Evolutionary conservation across 2,888 invertebrate genomes (phyloP), one percentile per base, ranked within the genome.

Genomic region (Eupithecia subfuscata): DNA sequence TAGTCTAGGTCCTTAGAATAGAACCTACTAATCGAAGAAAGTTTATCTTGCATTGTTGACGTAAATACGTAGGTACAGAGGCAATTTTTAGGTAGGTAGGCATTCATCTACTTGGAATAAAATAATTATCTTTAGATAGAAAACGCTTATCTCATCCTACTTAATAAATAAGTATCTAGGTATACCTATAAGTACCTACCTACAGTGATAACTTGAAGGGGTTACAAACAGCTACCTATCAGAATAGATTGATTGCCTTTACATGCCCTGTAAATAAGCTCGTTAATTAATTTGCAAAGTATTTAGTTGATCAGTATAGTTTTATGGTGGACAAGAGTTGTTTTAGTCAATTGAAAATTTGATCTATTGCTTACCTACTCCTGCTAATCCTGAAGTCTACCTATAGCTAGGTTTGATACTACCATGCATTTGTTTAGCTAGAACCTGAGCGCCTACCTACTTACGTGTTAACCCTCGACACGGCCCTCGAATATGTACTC

Each of bases 221-320:
- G 34, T 34, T 7, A 34, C 34, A 34, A 34, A 9, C 2, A 40
- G 1, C 40, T 40, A 9, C 12, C 43, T 2, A 43, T 8, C 48
- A 52, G 7, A 8, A 52, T 22, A 56, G 22, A 22, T 8, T 56
- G 22, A 22, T 8, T 56, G 22, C 11, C 52, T 22, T 11, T 56
- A 22, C 18, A 64, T 1, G 74, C 75, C 77, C 70, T 79, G 76
- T 80, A 77, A 79, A 76, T 80, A 79, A 75, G 12, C 73, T 11
- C 0, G 80, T 82, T 82, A 30, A 2, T 82, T 82, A 84, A 83
- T 75, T 64, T 81, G n/a, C n/a, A 11, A 52, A 52, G 2, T 52
- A 11, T 8, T n/a, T 52, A 79, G 82, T 83, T 89, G 86, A 85
- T 82, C 82, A 71, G 90, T 91, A n/a, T n/a, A 91, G 90, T 86